Percentiles rank a stretch among this genome's conserved stretches.
phyloP scores from a whole-genome alignment of 2,113 vertebrate genomes.

The Sus scrofa region DNA sequence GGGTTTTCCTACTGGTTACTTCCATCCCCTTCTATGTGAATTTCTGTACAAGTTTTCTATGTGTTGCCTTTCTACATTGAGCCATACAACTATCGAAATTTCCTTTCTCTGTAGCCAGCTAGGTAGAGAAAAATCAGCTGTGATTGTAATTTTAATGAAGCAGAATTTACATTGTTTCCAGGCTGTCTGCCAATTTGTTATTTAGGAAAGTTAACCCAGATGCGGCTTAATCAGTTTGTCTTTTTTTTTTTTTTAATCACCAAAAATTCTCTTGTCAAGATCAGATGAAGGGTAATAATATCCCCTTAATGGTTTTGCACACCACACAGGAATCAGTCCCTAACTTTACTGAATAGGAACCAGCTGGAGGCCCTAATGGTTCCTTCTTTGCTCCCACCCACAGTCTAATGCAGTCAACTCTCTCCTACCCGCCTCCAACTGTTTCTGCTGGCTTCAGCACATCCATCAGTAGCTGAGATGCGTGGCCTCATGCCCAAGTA shows the following conservation, averaged over 20 bases:
- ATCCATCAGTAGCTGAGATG: neutral
- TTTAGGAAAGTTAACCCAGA: slow-evolving; percentile 86
- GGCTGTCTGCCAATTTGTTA: slow-evolving; percentile 82
- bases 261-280: slow-evolving; percentile 66
- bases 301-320: neutral
- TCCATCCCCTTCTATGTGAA: neutral
- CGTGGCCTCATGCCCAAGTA: neutral
- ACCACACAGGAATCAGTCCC: neutral
- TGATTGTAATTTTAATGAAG: slow-evolving; percentile 85
- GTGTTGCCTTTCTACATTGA: neutral
- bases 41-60: neutral
- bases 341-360: slow-evolving; percentile 5
- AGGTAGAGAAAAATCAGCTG: slow-evolving; percentile 84
- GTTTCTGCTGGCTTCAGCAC: neutral
- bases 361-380: neutral
- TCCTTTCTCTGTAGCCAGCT: slow-evolving; percentile 81
- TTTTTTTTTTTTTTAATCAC: slow-evolving; percentile 35
- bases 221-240: slow-evolving; percentile 79
- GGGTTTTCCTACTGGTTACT: neutral
- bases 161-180: slow-evolving; percentile 86
- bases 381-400: neutral
- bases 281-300: neutral
- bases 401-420: neutral
- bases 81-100: slow-evolving; percentile 70
- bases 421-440: neutral